A percentile compares a stretch with the other conserved stretches of the same genome.
Conservation (phyloP, 2,888 invertebrate genomes). For the Capitulum mitella region DNA sequence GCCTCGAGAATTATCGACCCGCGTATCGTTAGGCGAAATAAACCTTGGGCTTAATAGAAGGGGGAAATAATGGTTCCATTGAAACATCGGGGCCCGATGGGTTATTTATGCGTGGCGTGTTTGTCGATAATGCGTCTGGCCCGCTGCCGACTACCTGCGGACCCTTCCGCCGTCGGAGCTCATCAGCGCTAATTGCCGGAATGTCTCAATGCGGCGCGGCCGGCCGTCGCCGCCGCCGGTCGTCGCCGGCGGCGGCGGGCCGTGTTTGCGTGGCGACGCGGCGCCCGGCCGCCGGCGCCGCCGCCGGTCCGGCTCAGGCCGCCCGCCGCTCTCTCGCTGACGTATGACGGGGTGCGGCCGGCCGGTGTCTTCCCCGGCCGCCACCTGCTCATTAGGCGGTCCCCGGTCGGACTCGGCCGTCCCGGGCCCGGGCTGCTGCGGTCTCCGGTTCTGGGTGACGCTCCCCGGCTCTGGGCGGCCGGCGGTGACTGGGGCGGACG, state of each 20-base stretch:
- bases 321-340: not conserved
- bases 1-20: not conserved
- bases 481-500: no score
- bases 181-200: not conserved
- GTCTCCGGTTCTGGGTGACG: no score
- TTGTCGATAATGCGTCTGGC: not conserved
- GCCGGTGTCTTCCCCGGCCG: not conserved
- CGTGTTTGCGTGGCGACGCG: constrained; percentile 12
- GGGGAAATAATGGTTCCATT: constrained; percentile 8
- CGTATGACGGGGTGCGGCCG: not conserved
- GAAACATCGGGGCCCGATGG: not conserved
- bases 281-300: not conserved
- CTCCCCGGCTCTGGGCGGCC: no score
- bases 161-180: not conserved
- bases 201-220: not conserved
- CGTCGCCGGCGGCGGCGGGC: not conserved
- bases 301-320: not conserved
- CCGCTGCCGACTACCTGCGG: not conserved
- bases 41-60: constrained; percentile 6
- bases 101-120: not conserved
- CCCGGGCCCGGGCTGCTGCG: not conserved
- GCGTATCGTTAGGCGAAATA: constrained; percentile 8
- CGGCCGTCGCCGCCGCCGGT: not conserved
- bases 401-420: not conserved
- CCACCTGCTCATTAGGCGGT: not conserved